Base-by-base conservation (phyloP, 2,797 vertebrate genomes). In the Sarcophilus harrisii region DNA sequence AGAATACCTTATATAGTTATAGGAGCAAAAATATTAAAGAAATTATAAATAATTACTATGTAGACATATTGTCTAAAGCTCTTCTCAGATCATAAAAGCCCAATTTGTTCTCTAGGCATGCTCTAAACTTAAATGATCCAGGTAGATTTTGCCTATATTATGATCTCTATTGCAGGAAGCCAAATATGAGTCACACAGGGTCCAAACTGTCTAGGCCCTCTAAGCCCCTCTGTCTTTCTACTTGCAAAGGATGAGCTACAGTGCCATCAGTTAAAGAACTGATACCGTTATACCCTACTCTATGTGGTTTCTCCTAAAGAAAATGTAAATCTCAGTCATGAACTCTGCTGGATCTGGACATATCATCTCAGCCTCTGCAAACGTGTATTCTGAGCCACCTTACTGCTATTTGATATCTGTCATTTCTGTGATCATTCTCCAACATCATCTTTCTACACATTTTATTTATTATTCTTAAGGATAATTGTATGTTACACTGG, bases 361-460 rank as follows among this genome's bases (percentile, higher is more conserved):
- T 87, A 45, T 32, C 32, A 91, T 97, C 90, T 95, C 10, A 55
- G 57, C 57, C 57, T 57, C 13, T 57, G 57, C 13, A 16, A 11
- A 14, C 3, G 12, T 14, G 4, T 57, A 57, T 14, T 14, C 57
- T 57, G 13, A 14, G 93, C 93, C 54, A 94, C 96, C 94, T 97
- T 62, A n/a, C 49, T 93, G 94, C 62, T 97, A 54, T 57, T 95
- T 97, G 97, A 96, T 97, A 94, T 94, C 73, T 96, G 92, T 96
- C 96, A 97, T 97, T 97, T 97, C 97, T 95, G 97, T 96, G 96
- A 93, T 95, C 95, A 96, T 93, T 97, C 96, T 90, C 93, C 91
- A 97, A 93, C 96, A 92, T 97, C 96, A 97, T 96, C 97, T 97
- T 97, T 97, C 96, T 96, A 95, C 95, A 58, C 95, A 94, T 97